These are phyloP conservation scores for Condylura cristata DNA, from an alignment of 2,113 vertebrate genomes.

Conservation along the genomic window DNA sequence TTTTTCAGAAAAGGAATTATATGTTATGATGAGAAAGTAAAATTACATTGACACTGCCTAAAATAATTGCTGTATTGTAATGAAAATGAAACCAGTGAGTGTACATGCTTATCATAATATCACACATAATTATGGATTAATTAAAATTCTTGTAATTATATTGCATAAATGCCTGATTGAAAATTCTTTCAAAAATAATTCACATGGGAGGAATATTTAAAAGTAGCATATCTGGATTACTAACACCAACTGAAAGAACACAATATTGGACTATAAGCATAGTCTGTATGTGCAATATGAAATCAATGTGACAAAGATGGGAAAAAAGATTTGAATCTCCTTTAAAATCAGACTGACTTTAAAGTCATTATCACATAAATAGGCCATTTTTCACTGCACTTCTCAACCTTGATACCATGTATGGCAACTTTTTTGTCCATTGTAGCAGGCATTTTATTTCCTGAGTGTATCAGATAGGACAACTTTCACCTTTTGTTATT, in stretches of 20 bases:
- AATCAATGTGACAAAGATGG: not conserved
- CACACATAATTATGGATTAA: conserved; percentile 46
- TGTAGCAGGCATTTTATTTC: not conserved
- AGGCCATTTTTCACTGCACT: not conserved
- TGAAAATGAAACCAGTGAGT: conserved; percentile 26
- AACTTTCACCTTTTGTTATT: too few species aligned
- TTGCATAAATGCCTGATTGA: not conserved
- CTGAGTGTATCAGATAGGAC: too few species aligned
- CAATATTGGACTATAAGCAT: not conserved
- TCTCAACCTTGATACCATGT: not conserved
- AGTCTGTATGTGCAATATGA: not conserved
- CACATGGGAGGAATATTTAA: not conserved
- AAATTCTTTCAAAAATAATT: conserved; percentile 28
- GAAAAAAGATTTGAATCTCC: not conserved
- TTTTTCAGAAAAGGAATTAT: conserved; percentile 45
- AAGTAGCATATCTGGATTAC: not conserved
- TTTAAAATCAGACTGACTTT: not conserved
- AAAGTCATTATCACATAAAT: not conserved
- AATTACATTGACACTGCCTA: not conserved
- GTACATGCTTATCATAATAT: not conserved
- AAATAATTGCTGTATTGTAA: not conserved
- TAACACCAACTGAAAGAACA: not conserved
- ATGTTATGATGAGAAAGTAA: not conserved
- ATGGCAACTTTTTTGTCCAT: not conserved
- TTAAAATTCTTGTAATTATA: conserved; percentile 65